A percentile compares a stretch with the other conserved stretches of the same genome.
These are phyloP conservation scores for Numida meleagris DNA, from an alignment of 2,113 vertebrate genomes.

Conservation along the genomic window DNA sequence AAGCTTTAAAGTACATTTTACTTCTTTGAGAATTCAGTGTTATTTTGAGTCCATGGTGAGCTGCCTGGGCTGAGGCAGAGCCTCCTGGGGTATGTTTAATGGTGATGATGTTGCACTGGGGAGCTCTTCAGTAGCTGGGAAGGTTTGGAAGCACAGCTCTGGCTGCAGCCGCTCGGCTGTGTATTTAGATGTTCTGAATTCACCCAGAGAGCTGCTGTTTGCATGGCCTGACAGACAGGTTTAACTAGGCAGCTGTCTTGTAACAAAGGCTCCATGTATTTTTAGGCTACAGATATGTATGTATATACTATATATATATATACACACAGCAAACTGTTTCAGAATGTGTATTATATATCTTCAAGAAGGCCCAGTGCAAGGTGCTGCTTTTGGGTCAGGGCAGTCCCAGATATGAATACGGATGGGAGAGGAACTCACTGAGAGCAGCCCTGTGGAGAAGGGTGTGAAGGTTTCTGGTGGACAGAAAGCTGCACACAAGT, in stretches of 20 bases:
- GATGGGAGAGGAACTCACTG: too few species aligned
- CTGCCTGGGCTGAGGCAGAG: background rate
- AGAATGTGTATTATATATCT: background rate
- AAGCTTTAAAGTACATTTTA: background rate
- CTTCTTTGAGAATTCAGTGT: background rate
- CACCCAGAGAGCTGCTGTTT: background rate
- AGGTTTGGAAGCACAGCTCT: background rate
- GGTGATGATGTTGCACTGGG: accelerated
- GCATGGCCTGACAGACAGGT: background rate
- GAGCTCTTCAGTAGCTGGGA: background rate
- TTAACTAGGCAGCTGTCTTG: background rate
- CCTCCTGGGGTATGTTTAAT: background rate
- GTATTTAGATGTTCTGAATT: background rate
- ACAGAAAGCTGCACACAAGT: too few species aligned
- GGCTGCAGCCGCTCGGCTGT: background rate
- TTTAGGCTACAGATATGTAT: background rate
- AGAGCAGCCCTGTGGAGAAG: too few species aligned
- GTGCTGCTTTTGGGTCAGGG: too few species aligned
- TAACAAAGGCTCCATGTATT: background rate
- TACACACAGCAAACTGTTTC: background rate
- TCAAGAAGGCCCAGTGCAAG: too few species aligned
- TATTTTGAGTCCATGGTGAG: background rate
- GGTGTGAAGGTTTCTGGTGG: too few species aligned
- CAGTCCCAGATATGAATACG: too few species aligned
- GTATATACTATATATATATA: background rate